A percentile compares a stretch with the other conserved stretches of the same genome.
Conservation (phyloP, 1,140 invertebrate genomes). For the Daktulosphaira vitifoliae region DNA sequence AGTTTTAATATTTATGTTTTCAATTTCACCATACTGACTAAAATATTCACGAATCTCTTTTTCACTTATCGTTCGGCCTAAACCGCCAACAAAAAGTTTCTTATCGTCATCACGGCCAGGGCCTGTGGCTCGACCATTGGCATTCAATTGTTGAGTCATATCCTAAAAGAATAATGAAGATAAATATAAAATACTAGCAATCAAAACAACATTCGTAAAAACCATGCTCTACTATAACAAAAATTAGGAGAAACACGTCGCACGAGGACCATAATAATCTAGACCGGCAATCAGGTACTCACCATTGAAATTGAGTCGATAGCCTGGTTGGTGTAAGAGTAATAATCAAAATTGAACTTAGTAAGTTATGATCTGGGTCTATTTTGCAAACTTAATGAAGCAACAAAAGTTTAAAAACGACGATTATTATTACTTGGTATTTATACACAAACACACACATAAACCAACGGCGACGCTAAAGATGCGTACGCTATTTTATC, state of each 20-base stretch:
- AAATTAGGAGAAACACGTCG: too few species aligned
- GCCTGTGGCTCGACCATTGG: slow-evolving; percentile 34
- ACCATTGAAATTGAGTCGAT: too few species aligned
- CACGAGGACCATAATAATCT: too few species aligned
- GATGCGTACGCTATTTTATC: slow-evolving; percentile 17
- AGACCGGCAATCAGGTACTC: too few species aligned
- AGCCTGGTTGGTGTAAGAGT: too few species aligned
- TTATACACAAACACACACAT: not conserved
- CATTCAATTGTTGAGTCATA: slow-evolving; percentile 34
- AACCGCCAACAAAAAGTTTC: slow-evolving; percentile 48
- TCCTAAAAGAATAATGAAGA: not conserved
- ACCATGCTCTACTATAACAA: not conserved
- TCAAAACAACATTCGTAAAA: slow-evolving; percentile 1
- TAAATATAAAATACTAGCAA: slow-evolving; percentile 6
- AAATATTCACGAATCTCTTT: slow-evolving; percentile 55
- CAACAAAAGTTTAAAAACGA: too few species aligned
- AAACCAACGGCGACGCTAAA: not conserved
- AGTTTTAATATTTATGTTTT: slow-evolving; percentile 56
- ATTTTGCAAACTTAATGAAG: too few species aligned
- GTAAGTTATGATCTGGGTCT: too few species aligned
- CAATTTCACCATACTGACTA: slow-evolving; percentile 54
- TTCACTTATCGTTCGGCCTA: slow-evolving; percentile 47
- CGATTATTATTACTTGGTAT: too few species aligned
- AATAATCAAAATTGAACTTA: too few species aligned
- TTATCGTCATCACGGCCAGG: slow-evolving; percentile 49